Evolutionary conservation across 1,140 invertebrate genomes (phyloP), one percentile per base, ranked within the genome.

Genomic region (Musca domestica): DNA sequence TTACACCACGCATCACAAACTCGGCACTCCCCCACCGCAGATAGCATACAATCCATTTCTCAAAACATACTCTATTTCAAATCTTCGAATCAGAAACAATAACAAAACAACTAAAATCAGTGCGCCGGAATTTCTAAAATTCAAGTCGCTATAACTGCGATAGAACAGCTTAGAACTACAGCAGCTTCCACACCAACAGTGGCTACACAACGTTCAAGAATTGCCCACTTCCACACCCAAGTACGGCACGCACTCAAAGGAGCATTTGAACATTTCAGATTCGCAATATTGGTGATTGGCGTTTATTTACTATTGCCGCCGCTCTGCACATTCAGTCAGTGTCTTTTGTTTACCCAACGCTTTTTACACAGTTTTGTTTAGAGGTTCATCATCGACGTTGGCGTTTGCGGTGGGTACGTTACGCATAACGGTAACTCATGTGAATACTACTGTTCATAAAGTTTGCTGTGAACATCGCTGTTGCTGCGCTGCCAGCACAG

Each of bases 311-410:
- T 65, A 65, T 49, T 41, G 34, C 34, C 34, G 34, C 34, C 34
- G 34, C 34, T 41, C 34, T 41, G 34, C 34, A 10, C n/a, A 7
- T 41, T 41, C 34, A 41, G 34, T 5, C 34, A 10, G 34, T 41
- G 34, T 41, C n/a, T 41, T 41, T 41, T 65, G 46, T 65, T 65
- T 65, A 6, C 23, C 23, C 25, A 25, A 41, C 12, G n/a, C 48
- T 49, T 49, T 15, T 65, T 46, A 19, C 15, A 15, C 20, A 25
- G 46, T 34, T 41, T 61, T 27, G 56, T 68, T 71, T 66, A 70
- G 64, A 61, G 63, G 56, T 54, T 17, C 51, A 27, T 17, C 61
- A 58, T 12, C 51, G 34, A 20, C 22, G 48, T 58, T 46, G 67
- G 20, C 46, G 64, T 47, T 51, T 30, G 12, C 49, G 22, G 49